Evolutionary conservation across 2,113 vertebrate genomes (phyloP), one percentile per base, ranked within the genome.

Genomic region (Cheilinus undulatus): DNA sequence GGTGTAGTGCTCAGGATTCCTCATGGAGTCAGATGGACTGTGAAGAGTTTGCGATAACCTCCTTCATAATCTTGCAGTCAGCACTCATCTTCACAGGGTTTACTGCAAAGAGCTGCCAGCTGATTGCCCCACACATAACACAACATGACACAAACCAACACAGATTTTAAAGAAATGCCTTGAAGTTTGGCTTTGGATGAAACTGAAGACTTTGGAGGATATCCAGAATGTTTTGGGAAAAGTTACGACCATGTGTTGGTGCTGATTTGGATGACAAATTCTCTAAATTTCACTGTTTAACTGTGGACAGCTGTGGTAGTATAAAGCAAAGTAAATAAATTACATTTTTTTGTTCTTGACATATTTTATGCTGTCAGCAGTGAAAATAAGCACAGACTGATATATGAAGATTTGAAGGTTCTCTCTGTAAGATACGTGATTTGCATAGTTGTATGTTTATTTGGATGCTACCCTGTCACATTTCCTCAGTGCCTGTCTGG

Each of bases 11-110:
- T 42, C 54, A 17, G 62, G 51, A 45, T 56, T 43, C 9, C 24
- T 26, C 28, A 49, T 6, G 24, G 45, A 59, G 58, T 51, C 68
- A 70, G 64, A 54, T 56, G 14, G 45, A 84, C 59, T 23, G 53
- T 82, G 65, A 72, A 62, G 56, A 77, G 63, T 70, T 82, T 36
- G 38, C 1, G 73, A 83, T 78, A 60, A 86, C 76, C 49, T 85
- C 72, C 3, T 22, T 20, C n/a, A 5, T 69, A 70, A 83, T 69
- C 79, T 84, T 19, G 3, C 42, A 66, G 45, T 81, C 73, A 53
- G 6, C 81, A 80, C 32, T 82, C 19, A 45, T 61, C 69, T 30
- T 51, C 56, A 48, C 56, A 66, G 40, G 10, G 40, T 71, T 65
- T 12, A 11, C 64, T 60, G 30, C 20, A 24, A 45, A 72, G 62